Evolutionary conservation across 2,113 vertebrate genomes (phyloP), one percentile per base, ranked within the genome.

Genomic region (Baryphthengus martii): DNA sequence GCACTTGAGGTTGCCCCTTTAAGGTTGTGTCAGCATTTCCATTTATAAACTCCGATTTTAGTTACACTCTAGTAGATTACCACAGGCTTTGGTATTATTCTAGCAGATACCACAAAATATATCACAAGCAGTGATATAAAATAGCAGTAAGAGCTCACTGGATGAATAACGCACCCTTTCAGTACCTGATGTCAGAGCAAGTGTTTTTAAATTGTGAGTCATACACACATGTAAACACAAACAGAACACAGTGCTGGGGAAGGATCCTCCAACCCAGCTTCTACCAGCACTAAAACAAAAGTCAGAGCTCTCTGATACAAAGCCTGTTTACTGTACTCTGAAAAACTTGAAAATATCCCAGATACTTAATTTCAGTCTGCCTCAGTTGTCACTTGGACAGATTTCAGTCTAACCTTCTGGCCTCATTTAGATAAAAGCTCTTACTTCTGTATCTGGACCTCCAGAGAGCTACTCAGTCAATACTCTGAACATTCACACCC

Each of bases 1-100:
- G 92, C 90, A 91, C 94, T 94, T 66, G 89, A 92, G 58, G 84
- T 65, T 74, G 91, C 45, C 62, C 96, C 86, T 96, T 96, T 95
- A 95, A 97, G 86, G 80, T 68, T 91, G 56, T 81, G 88, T 95
- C 80, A 97, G 96, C 94, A 90, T 85, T 97, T 97, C 84, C 93
- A 96, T 95, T 94, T 88, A 82, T 94, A 90, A 95, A 95, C 86
- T 59, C 90, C 16, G 58, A 93, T 68, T 95, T 92, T 62, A 96
- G 90, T 92, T 78, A 88, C 92, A 90, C 90, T 87, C 80, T 25
- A 85, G 87, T 40, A 95, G 87, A 73, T 89, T 89, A 93, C 47
- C 83, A 67, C 76, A 81, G 37, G 86, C 86, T 92, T 89, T 59
- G 33, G 61, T 67, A 81, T 86, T 80, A 92, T 86, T 95, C 86